phyloP scores from a whole-genome alignment of 2,113 vertebrate genomes.

The Mustelus asterias region DNA sequence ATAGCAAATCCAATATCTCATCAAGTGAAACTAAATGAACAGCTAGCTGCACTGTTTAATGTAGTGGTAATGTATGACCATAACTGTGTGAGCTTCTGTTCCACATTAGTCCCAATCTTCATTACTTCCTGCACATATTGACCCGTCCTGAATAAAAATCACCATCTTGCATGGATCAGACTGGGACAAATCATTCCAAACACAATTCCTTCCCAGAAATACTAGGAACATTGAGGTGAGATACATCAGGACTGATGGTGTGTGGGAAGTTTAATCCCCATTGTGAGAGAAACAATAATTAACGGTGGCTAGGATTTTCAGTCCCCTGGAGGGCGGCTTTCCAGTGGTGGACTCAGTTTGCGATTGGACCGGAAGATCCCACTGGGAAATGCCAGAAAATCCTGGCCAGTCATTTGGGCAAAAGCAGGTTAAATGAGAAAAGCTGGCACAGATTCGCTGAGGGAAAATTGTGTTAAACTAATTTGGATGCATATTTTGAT shows the following conservation, averaged over 20 bases:
- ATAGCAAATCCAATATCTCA: slow-evolving; percentile 3
- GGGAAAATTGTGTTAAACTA: no score
- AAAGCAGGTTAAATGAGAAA: no score
- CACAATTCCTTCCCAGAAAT: neutral
- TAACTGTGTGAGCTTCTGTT: neutral
- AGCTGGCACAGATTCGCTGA: no score
- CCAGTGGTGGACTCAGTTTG: no score
- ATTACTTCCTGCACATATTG: neutral
- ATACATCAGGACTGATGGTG: neutral
- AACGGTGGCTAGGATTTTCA: no score
- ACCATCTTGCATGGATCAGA: neutral
- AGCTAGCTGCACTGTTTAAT: neutral
- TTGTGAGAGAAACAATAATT: no score
- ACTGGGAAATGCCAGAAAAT: no score
- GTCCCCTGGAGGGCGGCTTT: no score
- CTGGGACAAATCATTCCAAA: neutral
- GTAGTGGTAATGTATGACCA: neutral
- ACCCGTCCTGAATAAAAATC: neutral
- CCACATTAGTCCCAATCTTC: neutral
- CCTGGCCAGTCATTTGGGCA: no score
- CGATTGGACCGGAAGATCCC: no score
- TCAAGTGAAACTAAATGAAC: neutral
- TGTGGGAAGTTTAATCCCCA: neutral
- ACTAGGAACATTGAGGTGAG: neutral
- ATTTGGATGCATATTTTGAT: no score